These are phyloP conservation scores for Diabrotica balteata DNA, from an alignment of 2,888 invertebrate genomes.

Conservation along the genomic window DNA sequence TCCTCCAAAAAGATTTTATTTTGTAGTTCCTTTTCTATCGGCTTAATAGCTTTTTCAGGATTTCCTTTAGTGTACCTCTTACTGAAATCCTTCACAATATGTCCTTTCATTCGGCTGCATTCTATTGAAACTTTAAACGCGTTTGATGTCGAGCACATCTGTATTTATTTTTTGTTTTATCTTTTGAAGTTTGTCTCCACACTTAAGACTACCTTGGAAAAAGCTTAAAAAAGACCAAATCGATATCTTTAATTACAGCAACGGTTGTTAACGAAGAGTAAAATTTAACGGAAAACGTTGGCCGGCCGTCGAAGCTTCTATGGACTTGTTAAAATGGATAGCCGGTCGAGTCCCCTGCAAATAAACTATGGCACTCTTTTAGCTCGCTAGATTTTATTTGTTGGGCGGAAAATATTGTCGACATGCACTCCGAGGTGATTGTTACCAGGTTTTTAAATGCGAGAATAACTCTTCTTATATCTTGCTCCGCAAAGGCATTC, in stretches of 20 bases:
- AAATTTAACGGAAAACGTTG: no score
- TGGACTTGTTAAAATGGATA: no score
- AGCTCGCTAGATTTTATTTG: no score
- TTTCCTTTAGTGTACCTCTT: slow-evolving; percentile 7
- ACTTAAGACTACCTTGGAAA: not conserved
- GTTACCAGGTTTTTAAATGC: no score
- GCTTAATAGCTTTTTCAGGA: slow-evolving; percentile 6
- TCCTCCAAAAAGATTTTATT: no score
- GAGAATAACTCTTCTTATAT: no score
- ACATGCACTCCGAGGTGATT: no score
- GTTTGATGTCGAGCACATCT: slow-evolving; percentile 16
- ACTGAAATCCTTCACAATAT: slow-evolving; percentile 10
- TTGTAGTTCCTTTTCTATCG: not conserved
- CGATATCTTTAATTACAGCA: slow-evolving; percentile 21
- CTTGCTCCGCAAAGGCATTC: no score
- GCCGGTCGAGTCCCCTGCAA: no score
- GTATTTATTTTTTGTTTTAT: slow-evolving; percentile 12
- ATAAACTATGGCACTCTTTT: no score
- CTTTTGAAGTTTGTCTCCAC: slow-evolving; percentile 6
- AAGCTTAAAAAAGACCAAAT: slow-evolving; percentile 16
- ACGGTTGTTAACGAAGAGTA: not conserved
- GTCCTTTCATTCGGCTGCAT: not conserved
- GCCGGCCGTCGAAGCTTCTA: no score
- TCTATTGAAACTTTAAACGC: slow-evolving; percentile 13
- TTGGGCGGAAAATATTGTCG: no score